phyloP scores from a whole-genome alignment of 1,140 invertebrate species.

The Hydropsyche tenuis region DNA sequence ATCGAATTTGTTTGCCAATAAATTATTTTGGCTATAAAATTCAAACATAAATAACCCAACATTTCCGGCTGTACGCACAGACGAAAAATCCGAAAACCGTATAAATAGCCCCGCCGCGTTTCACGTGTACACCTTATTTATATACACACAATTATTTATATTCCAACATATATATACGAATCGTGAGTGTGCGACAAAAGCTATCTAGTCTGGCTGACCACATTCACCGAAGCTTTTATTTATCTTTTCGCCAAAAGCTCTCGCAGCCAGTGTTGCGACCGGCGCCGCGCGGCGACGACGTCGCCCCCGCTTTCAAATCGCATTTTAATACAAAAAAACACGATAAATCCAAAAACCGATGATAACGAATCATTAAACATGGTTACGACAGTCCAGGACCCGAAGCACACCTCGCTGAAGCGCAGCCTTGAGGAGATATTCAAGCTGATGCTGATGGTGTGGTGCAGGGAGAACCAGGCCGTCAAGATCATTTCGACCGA shows the following conservation, averaged over 20 bases:
- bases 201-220: neutral
- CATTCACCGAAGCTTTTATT: slow-evolving; percentile 10
- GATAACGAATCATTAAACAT: slow-evolving; percentile 2
- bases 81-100: neutral
- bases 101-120: too few species aligned
- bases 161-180: too few species aligned
- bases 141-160: too few species aligned
- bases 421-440: slow-evolving; percentile 76
- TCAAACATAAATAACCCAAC: neutral
- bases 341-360: neutral
- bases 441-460: slow-evolving; percentile 81
- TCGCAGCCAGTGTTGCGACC: slow-evolving; percentile 7
- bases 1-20: too few species aligned
- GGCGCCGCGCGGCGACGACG: neutral
- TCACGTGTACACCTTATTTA: too few species aligned
- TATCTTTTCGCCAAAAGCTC: slow-evolving; percentile 25
- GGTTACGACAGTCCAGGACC: slow-evolving; percentile 34
- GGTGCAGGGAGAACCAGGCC: slow-evolving; percentile 77
- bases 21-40: too few species aligned
- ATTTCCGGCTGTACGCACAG: slow-evolving; percentile 6
- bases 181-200: slow-evolving; percentile 2
- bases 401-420: slow-evolving; percentile 58
- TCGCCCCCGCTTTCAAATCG: neutral
- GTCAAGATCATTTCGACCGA: slow-evolving; percentile 66
- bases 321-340: neutral